Evolutionary conservation across 2,888 invertebrate genomes (phyloP).

Genomic region (Poecilus cupreus): DNA sequence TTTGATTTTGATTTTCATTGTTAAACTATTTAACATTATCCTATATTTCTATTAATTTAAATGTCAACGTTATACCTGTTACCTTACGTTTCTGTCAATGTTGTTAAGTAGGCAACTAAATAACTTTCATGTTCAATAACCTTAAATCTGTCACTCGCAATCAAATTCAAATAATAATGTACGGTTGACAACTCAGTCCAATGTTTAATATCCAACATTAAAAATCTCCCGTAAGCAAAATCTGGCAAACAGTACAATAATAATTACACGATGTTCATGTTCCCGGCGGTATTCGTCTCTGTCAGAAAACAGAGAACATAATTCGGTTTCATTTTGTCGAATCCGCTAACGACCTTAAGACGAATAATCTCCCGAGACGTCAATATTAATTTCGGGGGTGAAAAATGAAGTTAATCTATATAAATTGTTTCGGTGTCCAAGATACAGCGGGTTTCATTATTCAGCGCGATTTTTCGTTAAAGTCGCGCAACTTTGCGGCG

Average conservation of each 20-base stretch:
- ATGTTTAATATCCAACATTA: too few species aligned
- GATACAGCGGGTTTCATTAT: slow-evolving; percentile 54
- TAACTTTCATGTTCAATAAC: too few species aligned
- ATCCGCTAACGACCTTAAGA: slow-evolving; percentile 34
- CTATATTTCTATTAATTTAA: too few species aligned
- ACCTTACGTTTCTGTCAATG: too few species aligned
- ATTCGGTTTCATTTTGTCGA: slow-evolving; percentile 36
- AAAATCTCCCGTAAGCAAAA: too few species aligned
- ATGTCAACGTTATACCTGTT: too few species aligned
- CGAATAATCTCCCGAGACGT: slow-evolving; percentile 40
- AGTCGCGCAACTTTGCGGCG: slow-evolving; percentile 47
- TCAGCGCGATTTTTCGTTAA: slow-evolving; percentile 54
- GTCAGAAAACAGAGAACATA: slow-evolving; percentile 12
- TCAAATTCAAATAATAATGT: too few species aligned
- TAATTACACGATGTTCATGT: slow-evolving; percentile 2
- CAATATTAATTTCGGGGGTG: slow-evolving; percentile 49
- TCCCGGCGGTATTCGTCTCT: not conserved
- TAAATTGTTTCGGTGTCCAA: slow-evolving; percentile 53
- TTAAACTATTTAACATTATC: too few species aligned
- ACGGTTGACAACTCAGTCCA: too few species aligned
- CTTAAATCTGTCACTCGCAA: too few species aligned
- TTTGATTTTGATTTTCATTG: too few species aligned
- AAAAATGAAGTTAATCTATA: slow-evolving; percentile 55
- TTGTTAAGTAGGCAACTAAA: too few species aligned
- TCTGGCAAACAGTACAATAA: slow-evolving; percentile 1